Base-by-base conservation (phyloP, 2,888 invertebrate genomes). In the Orthosia incerta region DNA sequence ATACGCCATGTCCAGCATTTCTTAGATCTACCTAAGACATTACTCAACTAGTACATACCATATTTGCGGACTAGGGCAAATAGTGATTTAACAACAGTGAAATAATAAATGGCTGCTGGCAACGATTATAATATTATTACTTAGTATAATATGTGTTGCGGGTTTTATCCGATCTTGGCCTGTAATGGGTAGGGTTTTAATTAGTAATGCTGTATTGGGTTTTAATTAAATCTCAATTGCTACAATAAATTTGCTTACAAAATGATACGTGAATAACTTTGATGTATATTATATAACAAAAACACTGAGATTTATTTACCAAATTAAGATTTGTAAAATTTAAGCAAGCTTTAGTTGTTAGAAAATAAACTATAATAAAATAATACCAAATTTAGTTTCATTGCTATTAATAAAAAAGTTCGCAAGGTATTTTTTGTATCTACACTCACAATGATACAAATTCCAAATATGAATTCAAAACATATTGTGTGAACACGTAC, bases 11-110 rank as follows among this genome's bases (percentile, higher is more conserved):
- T 82, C 82, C 66, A 59, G 20, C 2, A 31, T 45, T 82, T 79
- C 57, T 60, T 60, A 12, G 57, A 53, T 62, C 67, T 26, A 61
- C 45, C n/a, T n/a, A n/a, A n/a, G 51, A 62, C 46, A 26, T 71
- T 82, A 60, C 60, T 68, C 56, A 71, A 77, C 64, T 62, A 68
- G 50, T 63, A 61, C 63, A 18, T 55, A 62, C 71, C 71, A 79
- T 82, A 74, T 83, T 83, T 81, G 74, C 74, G 31, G 69, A 72
- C 73, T 55, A 48, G 55, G 39, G 56, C 61, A 74, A 84, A 71
- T 76, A 81, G 46, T 71, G 39, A 71, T 81, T 81, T 74, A 70
- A 67, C 50, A 66, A 67, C 50, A 66, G 46, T 71, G 68, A 67
- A 84, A 74, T 74, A 70, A 74, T 80, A 80, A 74, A 73, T 63